Base-by-base conservation (phyloP, 2,888 invertebrate genomes). In the Caradrina kadenii region DNA sequence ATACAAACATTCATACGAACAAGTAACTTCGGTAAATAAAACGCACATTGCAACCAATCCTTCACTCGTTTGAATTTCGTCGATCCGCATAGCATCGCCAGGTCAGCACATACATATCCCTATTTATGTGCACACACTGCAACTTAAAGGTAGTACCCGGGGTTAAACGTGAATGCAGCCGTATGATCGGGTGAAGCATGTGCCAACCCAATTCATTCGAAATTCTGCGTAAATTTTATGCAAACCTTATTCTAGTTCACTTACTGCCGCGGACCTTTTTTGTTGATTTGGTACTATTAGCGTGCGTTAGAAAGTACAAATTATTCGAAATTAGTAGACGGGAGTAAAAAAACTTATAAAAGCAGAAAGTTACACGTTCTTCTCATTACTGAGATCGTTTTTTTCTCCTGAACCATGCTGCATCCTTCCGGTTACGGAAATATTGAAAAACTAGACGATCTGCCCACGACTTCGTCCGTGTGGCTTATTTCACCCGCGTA, bases 111-210 rank as follows among this genome's bases (percentile, higher is more conserved):
- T 22, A 21, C 62, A 58, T 52, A 55, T 35, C 54, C 31, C 26
- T 63, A 67, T 75, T 69, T 73, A 45, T 67, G 66, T 75, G 73
- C 73, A 75, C 60, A 66, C n/a, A 60, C 31, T 70, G 74, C 69
- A 71, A 62, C 71, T 66, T 62, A 58, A 70, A 49, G 59, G 63
- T 54, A 53, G 54, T 2, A 56, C 45, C 45, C 52, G 21, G n/a
- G 55, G 48, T 45, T 66, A 66, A 68, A 72, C 49, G 69, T 58
- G 61, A 68, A 63, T 66, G 56, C 62, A 61, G 39, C 56, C 48
- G 59, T 56, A 42, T 56, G 52, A 55, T 54, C 13, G 17, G n/a
- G n/a, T n/a, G n/a, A n/a, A 42, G 54, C 54, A 69, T 55, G 21
- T 64, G 63, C 56, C 73, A 53, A 64, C 50, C 61, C 45, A 76